A percentile compares a stretch with the other conserved stretches of the same genome.
Evolutionary conservation across 1,140 invertebrate genomes (phyloP).

Genomic region (Vollenhovia emeryi): DNA sequence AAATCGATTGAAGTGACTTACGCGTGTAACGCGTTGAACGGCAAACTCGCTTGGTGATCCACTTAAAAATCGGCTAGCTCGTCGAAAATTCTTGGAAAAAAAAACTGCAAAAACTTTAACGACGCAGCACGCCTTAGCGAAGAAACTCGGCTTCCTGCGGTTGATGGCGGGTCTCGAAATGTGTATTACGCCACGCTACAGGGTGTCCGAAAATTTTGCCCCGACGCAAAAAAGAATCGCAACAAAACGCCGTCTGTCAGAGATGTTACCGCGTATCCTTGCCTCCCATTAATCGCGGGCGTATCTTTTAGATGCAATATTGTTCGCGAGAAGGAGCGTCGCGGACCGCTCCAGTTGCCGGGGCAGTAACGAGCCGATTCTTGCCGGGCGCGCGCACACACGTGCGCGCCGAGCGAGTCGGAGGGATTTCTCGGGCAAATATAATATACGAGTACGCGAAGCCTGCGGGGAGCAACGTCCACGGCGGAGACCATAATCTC

Average conservation of each 20-base stretch:
- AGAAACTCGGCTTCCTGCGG: slow-evolving; percentile 43
- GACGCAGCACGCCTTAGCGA: slow-evolving; percentile 33
- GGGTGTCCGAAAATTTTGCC: slow-evolving; percentile 44
- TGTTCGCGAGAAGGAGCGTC: not conserved
- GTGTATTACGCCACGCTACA: slow-evolving; percentile 42
- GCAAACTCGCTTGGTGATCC: slow-evolving; percentile 14
- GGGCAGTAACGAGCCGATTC: slow-evolving; percentile 48
- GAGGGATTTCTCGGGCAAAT: slow-evolving; percentile 71
- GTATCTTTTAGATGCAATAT: slow-evolving; percentile 3
- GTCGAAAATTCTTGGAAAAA: slow-evolving; percentile 21
- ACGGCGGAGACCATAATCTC: slow-evolving; percentile 71
- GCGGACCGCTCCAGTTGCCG: slow-evolving; percentile 4
- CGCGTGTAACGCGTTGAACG: no score
- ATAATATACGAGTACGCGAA: slow-evolving; percentile 73
- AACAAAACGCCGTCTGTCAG: not conserved
- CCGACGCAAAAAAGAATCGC: not conserved
- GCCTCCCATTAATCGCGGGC: slow-evolving; percentile 3
- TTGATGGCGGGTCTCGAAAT: slow-evolving; percentile 44
- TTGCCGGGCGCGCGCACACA: slow-evolving; percentile 38
- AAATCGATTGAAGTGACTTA: not conserved
- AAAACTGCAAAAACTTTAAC: slow-evolving; percentile 22
- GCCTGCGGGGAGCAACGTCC: slow-evolving; percentile 68
- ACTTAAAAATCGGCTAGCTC: slow-evolving; percentile 43
- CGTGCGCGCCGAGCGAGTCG: slow-evolving; percentile 7
- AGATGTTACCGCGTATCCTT: not conserved